These are phyloP conservation scores for Ooceraea biroi DNA, from an alignment of 1,140 invertebrate species.

Conservation along the genomic window DNA sequence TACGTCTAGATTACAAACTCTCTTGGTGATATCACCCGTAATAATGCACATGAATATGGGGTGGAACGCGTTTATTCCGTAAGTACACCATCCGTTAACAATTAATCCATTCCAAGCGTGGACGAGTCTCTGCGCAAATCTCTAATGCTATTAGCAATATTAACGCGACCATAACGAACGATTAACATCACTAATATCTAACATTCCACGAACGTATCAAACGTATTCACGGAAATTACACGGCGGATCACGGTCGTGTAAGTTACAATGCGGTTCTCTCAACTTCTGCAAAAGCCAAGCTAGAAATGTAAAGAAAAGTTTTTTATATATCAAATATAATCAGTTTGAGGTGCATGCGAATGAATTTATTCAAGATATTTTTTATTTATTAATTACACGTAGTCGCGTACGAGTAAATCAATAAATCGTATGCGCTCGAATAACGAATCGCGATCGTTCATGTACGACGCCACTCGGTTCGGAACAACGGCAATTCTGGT, in stretches of 20 bases:
- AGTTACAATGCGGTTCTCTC: not conserved
- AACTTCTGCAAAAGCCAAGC: not conserved
- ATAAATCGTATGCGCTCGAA: not conserved
- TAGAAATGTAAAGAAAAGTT: not conserved
- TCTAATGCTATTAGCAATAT: conserved; percentile 21
- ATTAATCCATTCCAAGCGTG: conserved; percentile 28
- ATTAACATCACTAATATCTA: not conserved
- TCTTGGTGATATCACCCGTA: conserved; percentile 34
- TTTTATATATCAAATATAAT: not conserved
- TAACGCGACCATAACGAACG: not conserved
- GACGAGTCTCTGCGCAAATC: not conserved
- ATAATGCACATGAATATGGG: not conserved
- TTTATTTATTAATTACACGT: not conserved
- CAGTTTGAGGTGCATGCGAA: not conserved
- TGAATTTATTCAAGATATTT: not conserved
- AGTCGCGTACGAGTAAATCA: no score
- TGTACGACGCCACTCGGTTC: not conserved
- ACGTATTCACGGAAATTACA: not conserved
- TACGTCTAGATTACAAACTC: conserved; percentile 13
- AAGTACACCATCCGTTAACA: not conserved
- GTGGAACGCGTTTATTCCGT: not conserved
- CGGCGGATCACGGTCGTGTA: not conserved
- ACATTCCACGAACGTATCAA: not conserved
- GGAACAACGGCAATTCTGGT: not conserved
- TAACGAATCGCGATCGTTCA: not conserved